Evolutionary conservation across 2,888 invertebrate genomes (phyloP).

Genomic region (Lochmaea crataegi): DNA sequence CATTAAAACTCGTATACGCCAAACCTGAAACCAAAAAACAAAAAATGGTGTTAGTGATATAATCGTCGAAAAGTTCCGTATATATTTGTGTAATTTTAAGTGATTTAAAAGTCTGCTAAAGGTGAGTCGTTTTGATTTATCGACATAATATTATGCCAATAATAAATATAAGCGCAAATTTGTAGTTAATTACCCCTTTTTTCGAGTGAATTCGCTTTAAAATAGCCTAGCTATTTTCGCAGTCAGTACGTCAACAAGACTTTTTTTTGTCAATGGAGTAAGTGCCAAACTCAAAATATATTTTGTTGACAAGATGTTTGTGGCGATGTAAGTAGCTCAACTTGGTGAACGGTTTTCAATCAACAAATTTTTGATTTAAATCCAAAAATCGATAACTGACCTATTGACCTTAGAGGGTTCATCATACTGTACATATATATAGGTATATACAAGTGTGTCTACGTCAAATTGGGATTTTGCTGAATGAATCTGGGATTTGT

Average conservation of each 20-base stretch:
- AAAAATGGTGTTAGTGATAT: slow-evolving; percentile 2
- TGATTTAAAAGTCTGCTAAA: not conserved
- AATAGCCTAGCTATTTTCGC: slow-evolving; percentile 22
- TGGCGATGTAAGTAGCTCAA: not conserved
- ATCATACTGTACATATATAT: slow-evolving; percentile 34
- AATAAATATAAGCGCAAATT: not conserved
- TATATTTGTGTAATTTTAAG: not conserved
- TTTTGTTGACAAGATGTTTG: slow-evolving; percentile 20
- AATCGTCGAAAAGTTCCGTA: not conserved
- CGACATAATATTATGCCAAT: not conserved
- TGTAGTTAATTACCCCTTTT: not conserved
- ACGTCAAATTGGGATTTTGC: slow-evolving; percentile 17
- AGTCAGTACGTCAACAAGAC: slow-evolving; percentile 10
- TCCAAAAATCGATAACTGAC: slow-evolving; percentile 44
- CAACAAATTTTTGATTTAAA: not conserved
- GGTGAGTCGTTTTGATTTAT: slow-evolving; percentile 4
- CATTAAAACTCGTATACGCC: slow-evolving; percentile 19
- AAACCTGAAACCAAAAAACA: not conserved
- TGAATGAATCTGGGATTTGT: not conserved
- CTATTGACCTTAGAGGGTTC: slow-evolving; percentile 41
- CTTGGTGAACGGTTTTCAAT: not conserved
- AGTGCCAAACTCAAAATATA: slow-evolving; percentile 19
- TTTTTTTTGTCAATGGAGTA: slow-evolving; percentile 11
- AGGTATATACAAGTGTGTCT: not conserved
- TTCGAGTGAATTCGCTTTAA: slow-evolving; percentile 3